Percentiles rank a stretch among this genome's conserved stretches.
phyloP scores from a whole-genome alignment of 2,797 vertebrate genomes.

The Muscicapa comitata region DNA sequence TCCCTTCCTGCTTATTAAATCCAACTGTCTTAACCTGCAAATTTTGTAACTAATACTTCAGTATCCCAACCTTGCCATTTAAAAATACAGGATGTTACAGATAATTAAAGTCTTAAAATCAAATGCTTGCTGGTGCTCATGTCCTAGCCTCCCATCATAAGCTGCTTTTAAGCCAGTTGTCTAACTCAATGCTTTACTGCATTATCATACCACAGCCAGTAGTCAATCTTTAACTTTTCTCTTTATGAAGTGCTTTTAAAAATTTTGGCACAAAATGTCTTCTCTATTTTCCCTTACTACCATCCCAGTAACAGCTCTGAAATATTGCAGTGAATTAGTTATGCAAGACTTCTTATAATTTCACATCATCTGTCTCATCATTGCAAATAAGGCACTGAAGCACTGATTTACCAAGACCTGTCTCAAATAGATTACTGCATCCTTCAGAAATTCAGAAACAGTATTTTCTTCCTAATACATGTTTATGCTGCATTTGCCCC shows the following conservation, averaged over 20 bases:
- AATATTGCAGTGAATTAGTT: conserved; percentile 37
- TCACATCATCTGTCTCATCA: conserved; percentile 9
- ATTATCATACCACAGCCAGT: conserved; percentile 1
- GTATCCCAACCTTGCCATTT: conserved; percentile 22
- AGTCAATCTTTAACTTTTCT: conserved; percentile 49
- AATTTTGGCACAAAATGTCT: conserved; percentile 22
- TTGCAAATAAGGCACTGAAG: conserved; percentile 24
- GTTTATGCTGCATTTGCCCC: neutral
- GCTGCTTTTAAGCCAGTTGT: conserved; percentile 19
- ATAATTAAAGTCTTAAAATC: conserved; percentile 40
- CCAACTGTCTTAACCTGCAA: neutral
- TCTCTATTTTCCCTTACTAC: conserved; percentile 31
- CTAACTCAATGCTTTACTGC: conserved; percentile 22
- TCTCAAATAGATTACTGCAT: conserved; percentile 12
- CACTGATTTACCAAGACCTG: neutral
- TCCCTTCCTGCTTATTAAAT: conserved; percentile 27
- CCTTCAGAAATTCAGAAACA: neutral
- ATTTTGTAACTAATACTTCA: conserved; percentile 15
- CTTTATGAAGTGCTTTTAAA: conserved; percentile 12
- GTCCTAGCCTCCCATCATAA: neutral
- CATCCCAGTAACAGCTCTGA: conserved; percentile 38
- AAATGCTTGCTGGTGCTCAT: neutral
- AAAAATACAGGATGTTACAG: conserved; percentile 14
- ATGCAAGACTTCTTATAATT: conserved; percentile 51
- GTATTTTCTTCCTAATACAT: neutral